These are phyloP conservation scores for Amniataba percoides DNA, from an alignment of 2,797 vertebrate species.

Conservation along the genomic window DNA sequence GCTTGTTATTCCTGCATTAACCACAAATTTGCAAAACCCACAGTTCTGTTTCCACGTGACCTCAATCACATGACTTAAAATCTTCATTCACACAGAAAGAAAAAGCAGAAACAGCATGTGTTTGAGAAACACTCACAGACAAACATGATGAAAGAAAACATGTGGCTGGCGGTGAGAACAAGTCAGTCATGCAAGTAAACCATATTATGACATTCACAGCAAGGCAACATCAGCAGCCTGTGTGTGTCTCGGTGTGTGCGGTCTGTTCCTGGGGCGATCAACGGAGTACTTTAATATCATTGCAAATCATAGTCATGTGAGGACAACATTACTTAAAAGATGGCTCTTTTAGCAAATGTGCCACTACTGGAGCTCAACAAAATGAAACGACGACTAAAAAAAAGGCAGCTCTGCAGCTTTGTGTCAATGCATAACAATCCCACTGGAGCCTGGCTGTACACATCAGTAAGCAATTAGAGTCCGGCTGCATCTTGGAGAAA, in stretches of 20 bases:
- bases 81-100: neutral
- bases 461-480: constrained; percentile 16
- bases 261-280: constrained; percentile 48
- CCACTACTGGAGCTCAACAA: neutral
- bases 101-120: constrained; percentile 10
- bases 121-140: neutral
- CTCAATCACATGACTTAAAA: constrained; percentile 40
- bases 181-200: constrained; percentile 23
- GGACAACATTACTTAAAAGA: neutral
- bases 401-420: neutral
- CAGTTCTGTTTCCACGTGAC: constrained; percentile 38
- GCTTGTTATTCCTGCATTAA: neutral
- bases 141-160: neutral
- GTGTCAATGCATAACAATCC: constrained; percentile 28
- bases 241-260: constrained; percentile 1
- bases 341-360: neutral
- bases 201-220: constrained; percentile 39
- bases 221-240: constrained; percentile 47
- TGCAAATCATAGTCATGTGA: constrained; percentile 24
- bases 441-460: neutral
- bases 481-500: neutral
- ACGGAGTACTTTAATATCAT: constrained; percentile 9
- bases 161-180: neutral
- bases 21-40: constrained; percentile 3
- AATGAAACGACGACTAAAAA: neutral